These are phyloP conservation scores for Gymnobelideus leadbeateri DNA, from an alignment of 2,113 vertebrate genomes.

Conservation along the genomic window DNA sequence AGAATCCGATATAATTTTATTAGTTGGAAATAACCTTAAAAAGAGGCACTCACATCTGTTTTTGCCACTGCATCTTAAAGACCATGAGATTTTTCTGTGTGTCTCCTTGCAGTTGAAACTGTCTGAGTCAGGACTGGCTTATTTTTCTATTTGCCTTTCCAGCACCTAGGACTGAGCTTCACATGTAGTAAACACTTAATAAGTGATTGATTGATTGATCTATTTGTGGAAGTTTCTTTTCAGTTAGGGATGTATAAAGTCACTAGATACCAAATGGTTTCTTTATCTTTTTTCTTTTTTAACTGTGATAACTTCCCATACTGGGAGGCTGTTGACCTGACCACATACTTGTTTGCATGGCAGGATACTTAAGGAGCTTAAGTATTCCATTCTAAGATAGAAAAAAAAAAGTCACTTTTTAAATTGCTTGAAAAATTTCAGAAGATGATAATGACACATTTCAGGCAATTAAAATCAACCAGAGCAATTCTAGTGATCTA, in stretches of 20 bases:
- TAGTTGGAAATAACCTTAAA: not conserved
- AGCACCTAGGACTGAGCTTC: not conserved
- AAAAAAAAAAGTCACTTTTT: constrained; percentile 51
- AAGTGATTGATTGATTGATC: not conserved
- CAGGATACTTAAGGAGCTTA: not conserved
- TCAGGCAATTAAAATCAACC: constrained; percentile 70
- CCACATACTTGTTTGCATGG: not conserved
- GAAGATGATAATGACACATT: constrained; percentile 50
- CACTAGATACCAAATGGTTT: not conserved
- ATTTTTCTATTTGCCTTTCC: not conserved
- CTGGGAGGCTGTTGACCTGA: not conserved
- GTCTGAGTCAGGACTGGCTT: not conserved
- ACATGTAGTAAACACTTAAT: not conserved
- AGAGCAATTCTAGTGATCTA: constrained; percentile 47
- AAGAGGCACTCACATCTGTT: not conserved
- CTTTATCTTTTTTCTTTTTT: not conserved
- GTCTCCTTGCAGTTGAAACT: not conserved
- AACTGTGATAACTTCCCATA: constrained; percentile 11
- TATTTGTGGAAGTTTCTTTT: not conserved
- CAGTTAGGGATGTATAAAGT: not conserved
- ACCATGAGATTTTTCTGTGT: not conserved
- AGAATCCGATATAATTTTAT: not conserved
- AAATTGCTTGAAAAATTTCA: constrained; percentile 54
- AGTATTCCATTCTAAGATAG: constrained; percentile 50
- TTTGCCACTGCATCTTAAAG: not conserved